Percentiles rank a stretch among this genome's conserved stretches.
Conservation (phyloP, 2,797 vertebrate species). For the Babyrousa celebensis region DNA sequence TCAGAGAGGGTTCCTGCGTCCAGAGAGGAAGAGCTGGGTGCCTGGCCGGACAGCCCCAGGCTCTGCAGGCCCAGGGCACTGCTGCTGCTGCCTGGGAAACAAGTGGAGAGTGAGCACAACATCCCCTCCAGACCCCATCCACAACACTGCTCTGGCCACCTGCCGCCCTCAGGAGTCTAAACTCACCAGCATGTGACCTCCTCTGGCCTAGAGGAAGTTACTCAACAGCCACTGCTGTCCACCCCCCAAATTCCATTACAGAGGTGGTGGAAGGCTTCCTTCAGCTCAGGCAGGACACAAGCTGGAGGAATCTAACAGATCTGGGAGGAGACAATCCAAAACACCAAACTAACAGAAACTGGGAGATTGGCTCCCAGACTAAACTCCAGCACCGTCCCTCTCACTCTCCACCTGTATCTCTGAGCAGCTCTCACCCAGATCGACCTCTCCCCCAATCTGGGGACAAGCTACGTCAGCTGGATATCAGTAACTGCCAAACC, state of each 20-base stretch:
- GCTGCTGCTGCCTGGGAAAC: slow-evolving; percentile 97
- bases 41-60: slow-evolving; percentile 98
- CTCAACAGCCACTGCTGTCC: slow-evolving; percentile 61
- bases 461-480: slow-evolving; percentile 70
- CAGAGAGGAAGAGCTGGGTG: slow-evolving; percentile 98
- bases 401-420: slow-evolving; percentile 87
- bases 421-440: slow-evolving; percentile 84
- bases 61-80: slow-evolving; percentile 99
- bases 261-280: slow-evolving; percentile 33
- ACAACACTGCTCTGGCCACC: slow-evolving; percentile 40
- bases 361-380: not conserved
- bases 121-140: slow-evolving; percentile 59
- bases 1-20: slow-evolving; percentile 99
- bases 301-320: slow-evolving; percentile 59
- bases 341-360: slow-evolving; percentile 53
- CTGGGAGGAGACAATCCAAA: slow-evolving; percentile 38
- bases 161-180: slow-evolving; percentile 66
- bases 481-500: slow-evolving; percentile 73
- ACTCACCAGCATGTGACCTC: slow-evolving; percentile 61
- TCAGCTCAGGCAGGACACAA: slow-evolving; percentile 64
- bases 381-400: not conserved
- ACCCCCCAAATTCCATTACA: slow-evolving; percentile 59
- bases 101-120: slow-evolving; percentile 86
- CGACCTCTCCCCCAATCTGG: slow-evolving; percentile 81
- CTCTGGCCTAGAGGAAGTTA: slow-evolving; percentile 67